Evolutionary conservation across 2,888 invertebrate species (phyloP).

Genomic region (Oxyteleia sp.): DNA sequence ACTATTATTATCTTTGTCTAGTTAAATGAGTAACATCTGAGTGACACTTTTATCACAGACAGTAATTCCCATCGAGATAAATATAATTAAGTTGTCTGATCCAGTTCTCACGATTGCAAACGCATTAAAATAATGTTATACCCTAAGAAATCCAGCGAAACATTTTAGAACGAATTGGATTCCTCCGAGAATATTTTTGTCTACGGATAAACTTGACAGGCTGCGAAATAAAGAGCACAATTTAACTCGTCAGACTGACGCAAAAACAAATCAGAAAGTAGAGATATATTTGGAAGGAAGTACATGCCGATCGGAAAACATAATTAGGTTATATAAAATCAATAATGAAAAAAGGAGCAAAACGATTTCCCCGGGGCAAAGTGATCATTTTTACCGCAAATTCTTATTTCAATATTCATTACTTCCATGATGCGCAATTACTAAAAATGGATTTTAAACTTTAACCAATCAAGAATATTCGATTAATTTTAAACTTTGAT

Average conservation of each 20-base stretch:
- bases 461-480: conserved; percentile 1
- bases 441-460: conserved; percentile 17
- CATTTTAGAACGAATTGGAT: conserved; percentile 44
- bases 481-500: conserved; percentile 3
- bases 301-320: neutral
- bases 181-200: conserved; percentile 19
- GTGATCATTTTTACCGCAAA: conserved; percentile 3
- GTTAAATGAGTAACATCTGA: too few relatives aligned
- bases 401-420: conserved; percentile 15
- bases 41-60: too few relatives aligned
- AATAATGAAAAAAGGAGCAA: neutral
- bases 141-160: neutral
- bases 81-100: too few relatives aligned
- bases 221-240: conserved; percentile 19
- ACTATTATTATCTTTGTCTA: too few relatives aligned
- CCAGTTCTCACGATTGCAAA: too few relatives aligned
- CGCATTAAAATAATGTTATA: conserved; percentile 26
- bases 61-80: too few relatives aligned
- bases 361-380: neutral
- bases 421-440: conserved; percentile 2
- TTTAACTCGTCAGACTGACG: conserved; percentile 25
- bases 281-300: neutral
- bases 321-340: conserved; percentile 26
- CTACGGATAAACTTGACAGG: conserved; percentile 39
- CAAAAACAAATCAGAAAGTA: conserved; percentile 32